Conservation (phyloP, 1,140 invertebrate species). For the Acromyrmex echinatior region DNA sequence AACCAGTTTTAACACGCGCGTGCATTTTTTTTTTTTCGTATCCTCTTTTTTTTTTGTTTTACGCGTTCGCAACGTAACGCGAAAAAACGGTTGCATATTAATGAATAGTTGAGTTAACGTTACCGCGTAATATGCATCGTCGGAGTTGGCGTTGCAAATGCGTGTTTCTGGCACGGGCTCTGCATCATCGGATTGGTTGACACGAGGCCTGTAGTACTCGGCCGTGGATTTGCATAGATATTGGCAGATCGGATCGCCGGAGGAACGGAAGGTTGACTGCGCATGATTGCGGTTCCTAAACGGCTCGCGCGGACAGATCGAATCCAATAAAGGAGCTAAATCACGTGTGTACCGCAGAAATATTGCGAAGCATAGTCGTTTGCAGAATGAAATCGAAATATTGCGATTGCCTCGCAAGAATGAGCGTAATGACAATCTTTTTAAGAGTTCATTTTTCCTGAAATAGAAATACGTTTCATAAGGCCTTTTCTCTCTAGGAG, state of each 20-base stretch:
- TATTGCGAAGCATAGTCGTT: constrained; percentile 6
- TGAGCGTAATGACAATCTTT: not conserved
- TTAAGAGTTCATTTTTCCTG: not conserved
- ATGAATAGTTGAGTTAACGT: constrained; percentile 71
- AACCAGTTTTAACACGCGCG: constrained; percentile 68
- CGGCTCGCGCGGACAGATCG: constrained; percentile 30
- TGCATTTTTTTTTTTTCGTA: constrained; percentile 18
- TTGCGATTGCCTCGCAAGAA: not conserved
- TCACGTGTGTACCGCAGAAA: not conserved
- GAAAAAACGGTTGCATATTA: constrained; percentile 79
- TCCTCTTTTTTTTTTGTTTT: not conserved
- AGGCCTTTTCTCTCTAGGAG: too few relatives aligned
- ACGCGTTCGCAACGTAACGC: constrained; percentile 28
- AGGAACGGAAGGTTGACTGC: constrained; percentile 34
- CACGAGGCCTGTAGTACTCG: constrained; percentile 60
- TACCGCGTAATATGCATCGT: constrained; percentile 43
- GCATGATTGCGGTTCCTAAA: constrained; percentile 52
- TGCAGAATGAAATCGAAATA: constrained; percentile 11
- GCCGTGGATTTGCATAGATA: constrained; percentile 75
- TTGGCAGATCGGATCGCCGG: constrained; percentile 55
- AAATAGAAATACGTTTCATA: not conserved
- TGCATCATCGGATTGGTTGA: constrained; percentile 57
- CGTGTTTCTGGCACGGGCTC: constrained; percentile 70
- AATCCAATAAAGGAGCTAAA: constrained; percentile 44
- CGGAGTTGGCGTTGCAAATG: constrained; percentile 30